phyloP scores from a whole-genome alignment of 2,888 invertebrate genomes.

The Tetranychus truncatus region DNA sequence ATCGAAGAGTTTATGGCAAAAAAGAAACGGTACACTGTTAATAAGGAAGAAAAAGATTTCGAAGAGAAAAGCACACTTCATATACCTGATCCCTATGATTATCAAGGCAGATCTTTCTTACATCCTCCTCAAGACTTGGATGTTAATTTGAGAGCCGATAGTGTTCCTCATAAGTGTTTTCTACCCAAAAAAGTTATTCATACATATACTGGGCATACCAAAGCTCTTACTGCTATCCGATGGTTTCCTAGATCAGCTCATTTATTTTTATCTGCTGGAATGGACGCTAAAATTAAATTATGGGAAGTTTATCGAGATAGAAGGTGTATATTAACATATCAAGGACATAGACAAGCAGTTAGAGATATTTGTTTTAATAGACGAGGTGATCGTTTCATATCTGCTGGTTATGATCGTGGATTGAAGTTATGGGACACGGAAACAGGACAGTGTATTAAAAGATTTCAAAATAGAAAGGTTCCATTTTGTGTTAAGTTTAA shows the following conservation, averaged over 20 bases:
- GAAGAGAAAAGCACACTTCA: constrained; percentile 90
- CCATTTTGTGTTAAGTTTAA: constrained; percentile 96
- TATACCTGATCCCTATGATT: constrained; percentile 78
- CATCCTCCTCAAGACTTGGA: constrained; percentile 71
- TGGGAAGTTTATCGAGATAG: constrained; percentile 97
- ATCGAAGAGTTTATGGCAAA: constrained; percentile 83
- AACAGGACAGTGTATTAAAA: constrained; percentile 42
- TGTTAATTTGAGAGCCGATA: constrained; percentile 63
- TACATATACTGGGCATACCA: constrained; percentile 91
- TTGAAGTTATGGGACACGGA: constrained; percentile 98
- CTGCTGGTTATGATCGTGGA: constrained; percentile 83
- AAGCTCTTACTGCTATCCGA: constrained; percentile 78
- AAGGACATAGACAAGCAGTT: constrained; percentile 90
- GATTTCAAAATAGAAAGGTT: constrained; percentile 88
- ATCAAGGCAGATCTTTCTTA: constrained; percentile 87
- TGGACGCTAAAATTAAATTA: constrained; percentile 92
- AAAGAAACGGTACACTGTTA: constrained; percentile 43
- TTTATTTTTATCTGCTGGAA: constrained; percentile 76
- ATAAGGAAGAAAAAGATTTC: constrained; percentile 59
- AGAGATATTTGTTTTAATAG: constrained; percentile 90
- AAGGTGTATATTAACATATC: constrained; percentile 77
- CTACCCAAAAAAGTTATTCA: constrained; percentile 86
- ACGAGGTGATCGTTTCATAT: constrained; percentile 72
- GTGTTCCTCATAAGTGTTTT: constrained; percentile 85
- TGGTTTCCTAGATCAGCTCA: constrained; percentile 92